Evolutionary conservation across 1,140 invertebrate species (phyloP).

Genomic region (Calycopis cecrops): DNA sequence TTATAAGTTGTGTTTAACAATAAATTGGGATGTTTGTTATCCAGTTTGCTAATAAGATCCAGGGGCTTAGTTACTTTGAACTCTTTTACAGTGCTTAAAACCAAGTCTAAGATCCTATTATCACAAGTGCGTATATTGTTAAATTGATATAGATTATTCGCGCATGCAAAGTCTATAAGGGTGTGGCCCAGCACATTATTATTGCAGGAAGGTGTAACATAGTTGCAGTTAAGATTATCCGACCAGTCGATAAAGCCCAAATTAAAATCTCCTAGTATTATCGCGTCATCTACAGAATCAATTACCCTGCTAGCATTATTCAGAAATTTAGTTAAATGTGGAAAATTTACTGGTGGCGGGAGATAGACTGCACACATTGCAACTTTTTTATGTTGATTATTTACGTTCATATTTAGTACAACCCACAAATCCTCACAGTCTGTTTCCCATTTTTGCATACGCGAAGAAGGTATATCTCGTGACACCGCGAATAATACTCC

Average conservation of each 20-base stretch:
- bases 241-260: no score
- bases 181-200: background rate
- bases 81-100: background rate
- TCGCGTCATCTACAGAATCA: background rate
- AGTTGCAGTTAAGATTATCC: no score
- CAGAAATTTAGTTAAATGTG: background rate
- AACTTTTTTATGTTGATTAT: no score
- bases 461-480: no score
- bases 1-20: background rate
- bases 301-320: background rate
- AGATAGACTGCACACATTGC: slow-evolving; percentile 16
- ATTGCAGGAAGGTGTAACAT: background rate
- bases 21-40: background rate
- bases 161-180: no score
- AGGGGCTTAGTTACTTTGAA: background rate
- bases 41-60: background rate
- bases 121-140: background rate
- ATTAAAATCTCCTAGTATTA: background rate
- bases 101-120: background rate
- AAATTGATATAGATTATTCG: no score
- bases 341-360: slow-evolving; percentile 9
- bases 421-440: no score
- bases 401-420: no score
- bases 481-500: no score
- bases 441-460: slow-evolving; percentile 1